A percentile compares a stretch with the other conserved stretches of the same genome.
phyloP scores from a whole-genome alignment of 2,797 vertebrate genomes.

The Leptatherina wallacei region DNA sequence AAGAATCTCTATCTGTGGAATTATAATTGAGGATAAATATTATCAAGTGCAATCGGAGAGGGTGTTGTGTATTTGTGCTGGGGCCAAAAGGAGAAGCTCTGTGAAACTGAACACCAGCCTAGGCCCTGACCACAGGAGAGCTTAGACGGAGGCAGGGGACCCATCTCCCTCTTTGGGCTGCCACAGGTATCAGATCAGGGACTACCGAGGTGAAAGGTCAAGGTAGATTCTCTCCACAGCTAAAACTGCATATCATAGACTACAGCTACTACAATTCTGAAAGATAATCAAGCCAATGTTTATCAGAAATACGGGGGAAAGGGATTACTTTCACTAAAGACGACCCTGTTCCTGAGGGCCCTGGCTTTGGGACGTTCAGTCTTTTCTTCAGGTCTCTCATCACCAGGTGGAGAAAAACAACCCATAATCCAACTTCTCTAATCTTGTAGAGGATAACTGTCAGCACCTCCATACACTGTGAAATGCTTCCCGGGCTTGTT shows the following conservation, averaged over 20 bases:
- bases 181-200: slow-evolving; percentile 48
- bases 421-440: slow-evolving; percentile 68
- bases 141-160: slow-evolving; percentile 53
- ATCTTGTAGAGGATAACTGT: slow-evolving; percentile 73
- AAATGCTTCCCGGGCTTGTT: slow-evolving; percentile 60
- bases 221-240: slow-evolving; percentile 47
- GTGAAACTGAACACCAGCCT: slow-evolving; percentile 66
- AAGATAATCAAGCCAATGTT: slow-evolving; percentile 27
- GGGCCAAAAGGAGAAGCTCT: slow-evolving; percentile 65
- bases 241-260: slow-evolving; percentile 15
- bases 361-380: slow-evolving; percentile 25
- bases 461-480: slow-evolving; percentile 64
- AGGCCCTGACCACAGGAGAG: slow-evolving; percentile 51
- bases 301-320: slow-evolving; percentile 13
- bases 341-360: slow-evolving; percentile 22
- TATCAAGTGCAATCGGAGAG: slow-evolving; percentile 80
- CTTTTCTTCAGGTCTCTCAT: slow-evolving; percentile 70
- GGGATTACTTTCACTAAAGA: slow-evolving; percentile 34
- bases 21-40: slow-evolving; percentile 83
- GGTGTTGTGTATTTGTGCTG: slow-evolving; percentile 81
- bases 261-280: slow-evolving; percentile 31
- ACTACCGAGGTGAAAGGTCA: slow-evolving; percentile 65
- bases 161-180: slow-evolving; percentile 45
- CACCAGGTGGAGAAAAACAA: slow-evolving; percentile 67
- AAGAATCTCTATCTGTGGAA: slow-evolving; percentile 76